Conservation (phyloP, 2,797 vertebrate species). For the Tragelaphus oryx region DNA sequence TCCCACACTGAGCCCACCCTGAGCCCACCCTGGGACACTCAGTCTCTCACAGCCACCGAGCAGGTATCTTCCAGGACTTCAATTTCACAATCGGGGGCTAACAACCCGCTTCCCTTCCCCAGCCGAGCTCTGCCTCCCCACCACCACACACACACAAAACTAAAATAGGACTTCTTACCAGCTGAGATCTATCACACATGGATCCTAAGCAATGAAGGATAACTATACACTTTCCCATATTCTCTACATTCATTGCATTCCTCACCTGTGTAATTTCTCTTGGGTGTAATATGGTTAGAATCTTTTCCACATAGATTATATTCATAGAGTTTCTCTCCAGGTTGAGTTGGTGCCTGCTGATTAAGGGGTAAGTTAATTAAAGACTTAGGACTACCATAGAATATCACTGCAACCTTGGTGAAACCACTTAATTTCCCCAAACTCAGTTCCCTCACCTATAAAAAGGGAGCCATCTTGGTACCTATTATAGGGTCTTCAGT, state of each 20-base stretch:
- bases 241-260: background rate
- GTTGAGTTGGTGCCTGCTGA: background rate
- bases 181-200: background rate
- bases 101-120: background rate
- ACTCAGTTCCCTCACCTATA: background rate
- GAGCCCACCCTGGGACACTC: background rate
- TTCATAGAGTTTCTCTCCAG: background rate
- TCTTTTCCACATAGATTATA: background rate
- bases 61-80: background rate
- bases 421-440: background rate
- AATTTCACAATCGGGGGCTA: fast-evolving
- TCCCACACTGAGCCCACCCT: background rate
- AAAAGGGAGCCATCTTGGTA: background rate
- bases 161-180: background rate
- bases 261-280: background rate
- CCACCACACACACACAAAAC: background rate
- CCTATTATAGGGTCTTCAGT: background rate
- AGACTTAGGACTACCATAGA: background rate
- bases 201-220: background rate
- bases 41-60: background rate
- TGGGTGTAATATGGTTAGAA: background rate
- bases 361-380: background rate
- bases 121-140: background rate
- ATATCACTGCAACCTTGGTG: background rate
- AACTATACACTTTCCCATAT: background rate